A percentile compares a stretch with the other conserved stretches of the same genome.
Evolutionary conservation across 2,113 vertebrate genomes (phyloP).

Genomic region (Electrona antarctica): DNA sequence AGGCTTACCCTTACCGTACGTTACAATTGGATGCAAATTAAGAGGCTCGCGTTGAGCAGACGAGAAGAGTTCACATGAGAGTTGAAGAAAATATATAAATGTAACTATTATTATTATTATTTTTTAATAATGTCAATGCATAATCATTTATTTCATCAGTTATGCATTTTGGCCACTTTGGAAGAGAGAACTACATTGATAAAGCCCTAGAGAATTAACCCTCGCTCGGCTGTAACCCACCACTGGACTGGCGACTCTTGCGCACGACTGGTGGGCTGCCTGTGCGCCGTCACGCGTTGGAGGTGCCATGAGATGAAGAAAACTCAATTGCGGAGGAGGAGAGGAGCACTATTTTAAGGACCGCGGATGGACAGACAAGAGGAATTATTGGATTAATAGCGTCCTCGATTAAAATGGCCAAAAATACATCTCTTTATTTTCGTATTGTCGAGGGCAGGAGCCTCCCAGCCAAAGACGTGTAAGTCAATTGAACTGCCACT

Average conservation of each 20-base stretch:
- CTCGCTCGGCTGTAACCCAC: background rate
- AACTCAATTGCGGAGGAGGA: constrained; percentile 54
- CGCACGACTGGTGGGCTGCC: constrained; percentile 56
- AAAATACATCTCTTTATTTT: constrained; percentile 86
- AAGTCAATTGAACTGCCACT: constrained; percentile 65
- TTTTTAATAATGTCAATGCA: no score
- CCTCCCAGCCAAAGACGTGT: constrained; percentile 93
- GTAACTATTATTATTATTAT: no score
- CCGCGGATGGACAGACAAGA: constrained; percentile 50
- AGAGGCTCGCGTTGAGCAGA: background rate
- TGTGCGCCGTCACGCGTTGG: constrained; percentile 62
- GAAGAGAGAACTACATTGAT: background rate
- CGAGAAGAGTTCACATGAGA: background rate
- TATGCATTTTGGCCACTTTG: background rate
- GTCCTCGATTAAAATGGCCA: constrained; percentile 75
- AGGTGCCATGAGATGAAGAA: constrained; percentile 68
- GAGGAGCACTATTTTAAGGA: constrained; percentile 51
- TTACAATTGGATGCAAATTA: background rate
- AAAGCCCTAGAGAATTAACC: background rate
- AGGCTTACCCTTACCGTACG: background rate
- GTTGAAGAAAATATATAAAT: background rate
- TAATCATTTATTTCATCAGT: background rate
- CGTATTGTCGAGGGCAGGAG: constrained; percentile 89
- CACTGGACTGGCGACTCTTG: constrained; percentile 22
- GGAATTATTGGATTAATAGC: constrained; percentile 40